phyloP scores from a whole-genome alignment of 2,113 vertebrate genomes.

The Gymnocephalus cernua region DNA sequence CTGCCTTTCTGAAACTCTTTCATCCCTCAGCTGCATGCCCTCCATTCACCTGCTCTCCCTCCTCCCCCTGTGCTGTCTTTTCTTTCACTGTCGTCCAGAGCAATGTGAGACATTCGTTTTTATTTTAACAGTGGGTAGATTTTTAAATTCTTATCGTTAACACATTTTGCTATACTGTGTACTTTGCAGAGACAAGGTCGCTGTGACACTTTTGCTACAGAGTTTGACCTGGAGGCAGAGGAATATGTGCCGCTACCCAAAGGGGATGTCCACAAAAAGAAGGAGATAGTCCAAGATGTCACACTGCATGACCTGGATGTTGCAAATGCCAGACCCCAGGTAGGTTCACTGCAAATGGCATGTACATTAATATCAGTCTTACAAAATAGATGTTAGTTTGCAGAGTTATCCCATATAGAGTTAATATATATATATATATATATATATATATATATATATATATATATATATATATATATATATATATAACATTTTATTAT shows the following conservation, averaged over 20 bases:
- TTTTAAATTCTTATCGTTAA: background rate
- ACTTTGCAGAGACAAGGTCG: slow-evolving; percentile 94
- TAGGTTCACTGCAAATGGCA: slow-evolving; percentile 55
- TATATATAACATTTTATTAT: no score
- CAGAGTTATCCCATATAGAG: background rate
- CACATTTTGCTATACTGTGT: background rate
- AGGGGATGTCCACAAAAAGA: slow-evolving; percentile 99
- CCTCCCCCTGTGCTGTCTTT: slow-evolving; percentile 10
- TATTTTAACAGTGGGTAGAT: background rate
- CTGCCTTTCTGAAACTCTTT: slow-evolving; percentile 67
- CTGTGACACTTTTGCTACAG: slow-evolving; percentile 98
- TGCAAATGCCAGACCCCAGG: slow-evolving; percentile 97
- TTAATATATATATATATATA: no score
- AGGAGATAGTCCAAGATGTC: slow-evolving; percentile 99
- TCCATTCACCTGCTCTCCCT: slow-evolving; percentile 69
- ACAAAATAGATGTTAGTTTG: background rate
- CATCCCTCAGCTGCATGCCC: slow-evolving; percentile 53
- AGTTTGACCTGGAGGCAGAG: slow-evolving; percentile 99
- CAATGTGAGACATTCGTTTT: background rate
- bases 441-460: no score
- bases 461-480: no score
- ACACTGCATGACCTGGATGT: slow-evolving; percentile 97
- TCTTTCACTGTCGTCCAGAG: slow-evolving; percentile 12
- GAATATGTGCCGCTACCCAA: slow-evolving; percentile 98
- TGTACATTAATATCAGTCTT: background rate